Evolutionary conservation across 2,888 invertebrate species (phyloP), one percentile per base, ranked within the genome.

Genomic region (Euproctis similis): DNA sequence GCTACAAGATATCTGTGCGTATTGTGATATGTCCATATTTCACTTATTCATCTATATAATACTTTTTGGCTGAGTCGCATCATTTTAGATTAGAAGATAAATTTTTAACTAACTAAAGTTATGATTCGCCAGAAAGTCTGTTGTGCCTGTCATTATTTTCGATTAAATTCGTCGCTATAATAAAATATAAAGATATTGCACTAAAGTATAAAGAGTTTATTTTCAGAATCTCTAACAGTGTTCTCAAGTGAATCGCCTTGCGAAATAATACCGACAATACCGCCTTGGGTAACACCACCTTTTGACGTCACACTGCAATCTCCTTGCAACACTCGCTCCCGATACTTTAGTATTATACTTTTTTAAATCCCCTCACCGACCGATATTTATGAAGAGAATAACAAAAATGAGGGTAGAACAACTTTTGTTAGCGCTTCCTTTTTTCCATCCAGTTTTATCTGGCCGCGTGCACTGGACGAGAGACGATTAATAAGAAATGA

Each of bases 301-400:
- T 12, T 20, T 27, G 27, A 21, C 34, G 27, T 27, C 30, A 34
- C 31, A 32, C 35, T 45, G 34, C 41, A 39, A 48, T 52, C 48
- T 52, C 45, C 21, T 33, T 48, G 41, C 42, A 44, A 13, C 48
- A 48, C 30, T 34, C 48, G 48, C 34, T 27, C 12, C 45, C 45
- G 48, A 48, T 44, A 48, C 49, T 52, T 51, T 47, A 47, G 31
- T 44, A 36, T 34, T 52, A 44, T 39, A 41, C 36, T 48, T 48
- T 47, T 39, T 17, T 35, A 48, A 48, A 44, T 40, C 50, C 50
- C 21, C 28, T 34, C 9, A 20, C 31, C 31, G 31, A 38, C 37
- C 53, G 32, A 48, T 52, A 52, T 48, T 52, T 48, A 53, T 48
- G 50, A 41, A 52, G 34, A 27, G 44, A 48, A 48, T 30, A 37